Evolutionary conservation across 2,797 vertebrate genomes (phyloP), one percentile per base, ranked within the genome.

Genomic region (Strix occidentalis): DNA sequence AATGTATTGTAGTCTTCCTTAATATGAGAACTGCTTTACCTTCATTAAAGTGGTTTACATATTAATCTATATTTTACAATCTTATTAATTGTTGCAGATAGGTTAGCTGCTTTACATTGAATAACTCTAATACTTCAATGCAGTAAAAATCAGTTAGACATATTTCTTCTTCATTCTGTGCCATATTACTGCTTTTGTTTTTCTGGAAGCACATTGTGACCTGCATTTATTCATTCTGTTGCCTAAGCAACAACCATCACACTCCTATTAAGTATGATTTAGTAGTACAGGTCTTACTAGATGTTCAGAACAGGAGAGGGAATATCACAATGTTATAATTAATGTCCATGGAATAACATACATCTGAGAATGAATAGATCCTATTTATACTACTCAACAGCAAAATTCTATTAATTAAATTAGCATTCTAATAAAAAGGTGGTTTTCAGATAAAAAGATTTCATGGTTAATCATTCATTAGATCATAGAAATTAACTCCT

Each of bases 151-250:
- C 60, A 82, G 56, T 93, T 95, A 84, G 84, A 92, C 35, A 45
- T 89, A 68, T 92, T 96, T 95, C 58, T 86, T 96, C 90, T 94
- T 89, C 51, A 83, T 92, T 94, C 58, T n/a, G 72, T 94, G 69
- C 87, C 77, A 92, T 94, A 95, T 85, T 96, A 75, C 82, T 97
- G 86, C 93, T 97, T 97, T 97, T 98, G 96, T 97, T 97, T 98
- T 97, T 94, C 97, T 97, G 96, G 96, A 96, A 98, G 92, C 93
- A 97, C 97, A 97, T 95, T 98, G 96, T 99, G 98, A 99, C 98
- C 98, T 98, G 98, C 98, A 98, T 99, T 98, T 98, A 97, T 98
- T 98, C 98, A 97, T 98, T 87, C 97, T 97, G 99, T 99, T 99
- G 97, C 99, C 99, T 97, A 98, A 98, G 99, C 98, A 99, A 99